Base-by-base conservation (phyloP, 2,888 invertebrate species). In the Aspidapion aeneum region DNA sequence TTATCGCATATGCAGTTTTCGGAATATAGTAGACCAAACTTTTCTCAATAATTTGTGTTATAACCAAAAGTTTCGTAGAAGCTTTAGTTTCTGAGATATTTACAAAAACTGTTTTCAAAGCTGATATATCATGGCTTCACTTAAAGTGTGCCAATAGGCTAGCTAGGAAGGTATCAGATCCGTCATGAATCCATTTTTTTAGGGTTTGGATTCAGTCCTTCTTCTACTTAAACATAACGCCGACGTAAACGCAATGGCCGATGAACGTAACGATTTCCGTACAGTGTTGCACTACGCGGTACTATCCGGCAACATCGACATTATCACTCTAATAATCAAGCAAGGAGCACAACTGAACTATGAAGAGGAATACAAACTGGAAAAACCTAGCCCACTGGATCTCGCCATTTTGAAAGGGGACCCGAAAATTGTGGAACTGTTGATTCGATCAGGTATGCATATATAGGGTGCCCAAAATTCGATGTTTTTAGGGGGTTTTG, bases 221-320 rank as follows among this genome's bases (percentile, higher is more conserved):
- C 81, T 93, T 12, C 82, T 96, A 48, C 81, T 94, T 69, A 89
- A 88, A 70, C 86, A 89, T 75, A 94, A 94, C 0, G 96, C 95
- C 0, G 89, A 94, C 73, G 90, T 95, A 1, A 95, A 95, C 78
- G 90, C 91, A 1, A 88, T 90, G 82, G 88, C 94, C 0, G 91
- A 93, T 73, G 88, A 89, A n/a, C 83, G 93, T 64, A 92, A 94
- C 75, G 95, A 95, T 74, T 91, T 87, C 75, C 84, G 95, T 63
- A 93, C 94, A 1, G 93, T 79, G 1, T 83, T 96, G 74, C 95
- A 96, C 76, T 95, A 93, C 77, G 95, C 93, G 1, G 90, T 95
- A 0, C 84, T 93, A 56, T 89, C 91, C 62, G 94, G 87, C 48
- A 89, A 87, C 69, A 84, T 88, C 9, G 85, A 86, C 2, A 87